These are phyloP conservation scores for Crioceris asparagi DNA, from an alignment of 2,888 invertebrate genomes.

Conservation along the genomic window DNA sequence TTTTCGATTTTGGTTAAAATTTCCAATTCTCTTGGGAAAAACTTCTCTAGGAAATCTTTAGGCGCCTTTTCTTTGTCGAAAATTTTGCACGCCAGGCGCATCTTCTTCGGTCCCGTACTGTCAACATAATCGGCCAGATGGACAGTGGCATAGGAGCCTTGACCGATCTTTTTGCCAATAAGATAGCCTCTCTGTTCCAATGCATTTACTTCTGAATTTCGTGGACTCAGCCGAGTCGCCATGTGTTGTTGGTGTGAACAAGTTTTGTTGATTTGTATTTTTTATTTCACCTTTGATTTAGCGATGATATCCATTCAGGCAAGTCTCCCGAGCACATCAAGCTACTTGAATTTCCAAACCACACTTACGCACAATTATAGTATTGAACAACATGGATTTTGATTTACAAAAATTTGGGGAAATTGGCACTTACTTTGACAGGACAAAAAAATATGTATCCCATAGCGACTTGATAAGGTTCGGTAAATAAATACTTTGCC, in stretches of 20 bases:
- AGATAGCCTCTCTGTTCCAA: constrained; percentile 75
- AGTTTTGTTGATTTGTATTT: constrained; percentile 9
- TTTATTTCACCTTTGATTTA: constrained; percentile 18
- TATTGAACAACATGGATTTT: constrained; percentile 18
- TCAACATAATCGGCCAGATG: constrained; percentile 76
- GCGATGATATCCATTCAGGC: constrained; percentile 22
- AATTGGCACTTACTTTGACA: constrained; percentile 21
- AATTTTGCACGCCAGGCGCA: constrained; percentile 80
- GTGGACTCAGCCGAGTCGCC: constrained; percentile 63
- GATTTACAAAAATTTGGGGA: constrained; percentile 20
- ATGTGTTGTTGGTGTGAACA: constrained; percentile 34
- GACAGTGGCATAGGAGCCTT: constrained; percentile 86
- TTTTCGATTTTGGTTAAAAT: constrained; percentile 83
- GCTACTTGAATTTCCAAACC: constrained; percentile 16
- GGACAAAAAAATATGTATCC: constrained; percentile 22
- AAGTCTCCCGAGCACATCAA: constrained; percentile 16
- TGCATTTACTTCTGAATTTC: constrained; percentile 75
- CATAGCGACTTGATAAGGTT: too few species aligned
- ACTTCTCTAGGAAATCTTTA: constrained; percentile 80
- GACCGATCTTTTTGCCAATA: constrained; percentile 73
- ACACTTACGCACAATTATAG: constrained; percentile 15
- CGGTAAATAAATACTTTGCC: too few species aligned
- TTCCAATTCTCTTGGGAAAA: constrained; percentile 86
- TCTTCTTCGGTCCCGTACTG: constrained; percentile 56
- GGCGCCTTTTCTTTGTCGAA: constrained; percentile 85